These are phyloP conservation scores for Sericinus montela DNA, from an alignment of 2,888 invertebrate genomes.

Conservation along the genomic window DNA sequence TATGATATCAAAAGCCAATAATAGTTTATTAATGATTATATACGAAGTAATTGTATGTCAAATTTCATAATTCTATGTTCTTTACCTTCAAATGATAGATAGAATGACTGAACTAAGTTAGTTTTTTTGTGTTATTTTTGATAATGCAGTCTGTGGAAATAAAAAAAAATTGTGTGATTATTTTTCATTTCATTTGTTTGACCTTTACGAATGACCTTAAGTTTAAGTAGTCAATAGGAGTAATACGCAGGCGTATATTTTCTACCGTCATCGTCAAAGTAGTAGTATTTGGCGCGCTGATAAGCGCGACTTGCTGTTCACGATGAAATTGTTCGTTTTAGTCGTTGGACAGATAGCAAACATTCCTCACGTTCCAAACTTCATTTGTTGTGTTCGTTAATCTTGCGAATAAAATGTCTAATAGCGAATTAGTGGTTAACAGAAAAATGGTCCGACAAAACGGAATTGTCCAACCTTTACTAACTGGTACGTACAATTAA, in stretches of 20 bases:
- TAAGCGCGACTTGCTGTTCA: conserved; percentile 53
- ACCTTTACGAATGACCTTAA: conserved; percentile 62
- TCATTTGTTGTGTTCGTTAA: conserved; percentile 15
- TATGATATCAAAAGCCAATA: no score
- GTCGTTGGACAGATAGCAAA: conserved; percentile 55
- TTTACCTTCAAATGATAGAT: no score
- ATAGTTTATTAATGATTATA: no score
- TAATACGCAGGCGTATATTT: conserved; percentile 61
- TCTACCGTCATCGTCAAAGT: conserved; percentile 46
- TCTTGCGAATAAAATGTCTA: conserved; percentile 56
- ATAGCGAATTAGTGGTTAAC: conserved; percentile 44
- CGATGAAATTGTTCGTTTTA: conserved; percentile 69
- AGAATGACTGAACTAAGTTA: no score
- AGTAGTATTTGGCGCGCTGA: conserved; percentile 72
- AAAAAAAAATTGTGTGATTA: no score
- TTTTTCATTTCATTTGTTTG: conserved; percentile 23
- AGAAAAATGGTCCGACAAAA: conserved; percentile 82
- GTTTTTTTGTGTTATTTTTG: no score
- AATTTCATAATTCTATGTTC: no score
- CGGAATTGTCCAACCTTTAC: conserved; percentile 92
- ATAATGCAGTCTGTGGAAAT: no score
- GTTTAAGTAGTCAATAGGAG: conserved; percentile 46
- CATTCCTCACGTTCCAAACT: conserved; percentile 47
- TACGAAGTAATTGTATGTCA: no score
- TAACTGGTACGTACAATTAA: conserved; percentile 84